phyloP scores from a whole-genome alignment of 2,113 vertebrate genomes.

The Diphyllodes magnificus region DNA sequence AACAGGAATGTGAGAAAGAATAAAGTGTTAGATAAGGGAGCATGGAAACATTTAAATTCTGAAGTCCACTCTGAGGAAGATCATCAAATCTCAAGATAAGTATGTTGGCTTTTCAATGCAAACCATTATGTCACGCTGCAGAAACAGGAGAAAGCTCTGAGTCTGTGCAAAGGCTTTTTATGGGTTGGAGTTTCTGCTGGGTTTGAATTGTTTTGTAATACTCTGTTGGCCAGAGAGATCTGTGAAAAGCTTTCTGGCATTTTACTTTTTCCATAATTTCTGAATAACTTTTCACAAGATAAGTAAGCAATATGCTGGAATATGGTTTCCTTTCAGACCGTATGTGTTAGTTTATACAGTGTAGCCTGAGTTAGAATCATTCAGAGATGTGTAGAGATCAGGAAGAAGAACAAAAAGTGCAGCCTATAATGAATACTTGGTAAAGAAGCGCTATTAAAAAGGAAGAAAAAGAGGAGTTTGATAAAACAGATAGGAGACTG shows the following conservation, averaged over 20 bases:
- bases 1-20: constrained; percentile 47
- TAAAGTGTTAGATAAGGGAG: constrained; percentile 21
- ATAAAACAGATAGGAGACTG: background rate
- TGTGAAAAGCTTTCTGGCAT: background rate
- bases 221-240: background rate
- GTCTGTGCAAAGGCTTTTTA: background rate
- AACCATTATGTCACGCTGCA: background rate
- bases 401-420: background rate
- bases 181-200: background rate
- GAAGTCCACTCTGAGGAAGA: background rate
- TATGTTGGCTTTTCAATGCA: background rate
- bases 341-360: background rate
- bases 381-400: background rate
- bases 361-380: background rate
- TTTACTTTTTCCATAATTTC: background rate
- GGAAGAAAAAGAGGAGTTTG: background rate
- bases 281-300: background rate
- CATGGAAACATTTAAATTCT: constrained; percentile 47
- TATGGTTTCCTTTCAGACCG: accelerated
- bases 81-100: background rate
- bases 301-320: background rate
- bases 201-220: background rate
- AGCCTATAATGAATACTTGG: background rate
- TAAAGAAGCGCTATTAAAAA: background rate
- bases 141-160: background rate